These are phyloP conservation scores for Simalia tracyae DNA, from an alignment of 2,797 vertebrate genomes.

Conservation along the genomic window DNA sequence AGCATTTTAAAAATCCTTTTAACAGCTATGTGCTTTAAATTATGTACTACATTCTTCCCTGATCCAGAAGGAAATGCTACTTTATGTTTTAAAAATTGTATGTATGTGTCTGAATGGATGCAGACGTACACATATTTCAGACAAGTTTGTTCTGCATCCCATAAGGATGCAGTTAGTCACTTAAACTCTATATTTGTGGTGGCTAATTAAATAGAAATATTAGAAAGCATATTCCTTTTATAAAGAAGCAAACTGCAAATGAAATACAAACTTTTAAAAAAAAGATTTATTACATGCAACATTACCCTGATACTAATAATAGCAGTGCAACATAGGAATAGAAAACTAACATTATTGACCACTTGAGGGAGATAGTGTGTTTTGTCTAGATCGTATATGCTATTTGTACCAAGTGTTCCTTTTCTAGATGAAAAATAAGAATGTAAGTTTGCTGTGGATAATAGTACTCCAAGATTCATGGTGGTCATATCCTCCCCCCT, in stretches of 20 bases:
- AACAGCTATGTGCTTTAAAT: not conserved
- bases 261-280: not conserved
- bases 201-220: not conserved
- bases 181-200: not conserved
- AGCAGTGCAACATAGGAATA: constrained; percentile 34
- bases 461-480: constrained; percentile 40
- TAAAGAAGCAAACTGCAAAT: not conserved
- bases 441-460: constrained; percentile 53
- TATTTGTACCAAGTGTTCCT: constrained; percentile 30
- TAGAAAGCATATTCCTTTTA: not conserved
- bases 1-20: not conserved
- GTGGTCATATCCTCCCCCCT: constrained; percentile 42
- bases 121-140: not conserved
- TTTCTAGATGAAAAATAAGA: constrained; percentile 50
- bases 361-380: constrained; percentile 74
- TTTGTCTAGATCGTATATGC: constrained; percentile 58
- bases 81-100: too few species aligned
- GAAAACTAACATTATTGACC: constrained; percentile 63
- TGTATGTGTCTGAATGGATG: not conserved
- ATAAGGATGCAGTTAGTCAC: not conserved
- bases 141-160: not conserved
- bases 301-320: not conserved
- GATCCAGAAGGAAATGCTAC: not conserved
- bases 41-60: not conserved
- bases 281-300: not conserved